Evolutionary conservation across 2,888 invertebrate genomes (phyloP).

Genomic region (Lepidocyrtinus sp.): DNA sequence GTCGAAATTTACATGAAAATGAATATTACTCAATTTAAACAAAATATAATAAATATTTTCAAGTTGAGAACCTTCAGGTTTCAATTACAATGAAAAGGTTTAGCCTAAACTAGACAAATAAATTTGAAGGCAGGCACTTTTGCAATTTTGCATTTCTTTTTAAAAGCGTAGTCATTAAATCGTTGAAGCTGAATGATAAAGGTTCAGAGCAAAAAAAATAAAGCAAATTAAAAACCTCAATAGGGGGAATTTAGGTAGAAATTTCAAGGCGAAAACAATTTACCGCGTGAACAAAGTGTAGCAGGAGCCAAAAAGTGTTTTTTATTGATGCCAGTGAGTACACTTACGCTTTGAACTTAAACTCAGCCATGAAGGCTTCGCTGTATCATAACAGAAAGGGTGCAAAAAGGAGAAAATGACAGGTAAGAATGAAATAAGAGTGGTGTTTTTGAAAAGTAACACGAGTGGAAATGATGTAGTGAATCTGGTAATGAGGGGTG

Average conservation of each 20-base stretch:
- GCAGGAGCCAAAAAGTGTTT: neutral
- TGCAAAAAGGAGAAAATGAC: neutral
- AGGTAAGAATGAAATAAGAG: neutral
- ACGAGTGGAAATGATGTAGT: conserved; percentile 21
- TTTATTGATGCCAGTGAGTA: neutral
- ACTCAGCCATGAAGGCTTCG: no score
- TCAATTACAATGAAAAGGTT: no score
- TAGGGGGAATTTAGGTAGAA: neutral
- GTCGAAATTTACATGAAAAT: no score
- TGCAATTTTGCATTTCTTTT: no score
- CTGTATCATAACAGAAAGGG: no score
- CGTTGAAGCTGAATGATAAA: neutral
- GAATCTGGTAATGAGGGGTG: conserved; percentile 45
- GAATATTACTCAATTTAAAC: no score
- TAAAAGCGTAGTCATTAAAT: no score
- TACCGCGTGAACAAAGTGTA: conserved; percentile 11
- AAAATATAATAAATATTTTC: no score
- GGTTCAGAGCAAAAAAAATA: neutral
- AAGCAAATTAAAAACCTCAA: neutral
- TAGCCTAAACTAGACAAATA: no score
- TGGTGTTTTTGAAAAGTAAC: conserved; percentile 15
- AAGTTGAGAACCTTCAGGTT: no score
- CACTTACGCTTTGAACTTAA: no score
- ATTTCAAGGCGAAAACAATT: conserved; percentile 8
- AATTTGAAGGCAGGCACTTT: no score